A percentile compares a stretch with the other conserved stretches of the same genome.
These are phyloP conservation scores for Coregonus sp. DNA, from an alignment of 2,797 vertebrate species.

Conservation along the genomic window DNA sequence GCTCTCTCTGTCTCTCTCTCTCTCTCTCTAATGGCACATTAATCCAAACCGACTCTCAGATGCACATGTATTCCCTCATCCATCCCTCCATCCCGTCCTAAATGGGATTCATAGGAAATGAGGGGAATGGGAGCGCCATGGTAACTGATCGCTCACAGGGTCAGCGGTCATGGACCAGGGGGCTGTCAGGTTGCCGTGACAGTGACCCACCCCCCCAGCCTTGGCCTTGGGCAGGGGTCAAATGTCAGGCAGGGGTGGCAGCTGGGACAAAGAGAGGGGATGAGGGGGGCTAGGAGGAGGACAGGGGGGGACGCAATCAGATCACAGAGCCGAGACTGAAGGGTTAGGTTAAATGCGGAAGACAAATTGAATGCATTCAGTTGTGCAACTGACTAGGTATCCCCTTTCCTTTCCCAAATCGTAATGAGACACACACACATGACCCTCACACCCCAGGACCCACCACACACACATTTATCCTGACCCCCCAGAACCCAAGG, in stretches of 20 bases:
- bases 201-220: not conserved
- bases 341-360: too few relatives aligned
- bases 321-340: not conserved
- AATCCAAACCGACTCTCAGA: not conserved
- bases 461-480: not conserved
- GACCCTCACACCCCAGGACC: too few relatives aligned
- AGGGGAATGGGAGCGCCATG: not conserved
- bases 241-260: not conserved
- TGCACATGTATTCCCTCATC: not conserved
- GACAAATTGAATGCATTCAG: too few relatives aligned
- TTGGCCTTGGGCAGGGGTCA: constrained; percentile 2
- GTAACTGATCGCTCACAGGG: not conserved
- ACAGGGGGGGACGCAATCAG: not conserved
- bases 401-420: not conserved
- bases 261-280: not conserved
- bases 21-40: not conserved
- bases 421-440: constrained; percentile 15
- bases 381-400: too few relatives aligned
- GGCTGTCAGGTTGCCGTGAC: not conserved
- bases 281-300: not conserved
- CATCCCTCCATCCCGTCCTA: not conserved
- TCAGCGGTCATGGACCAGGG: not conserved
- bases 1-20: too few relatives aligned
- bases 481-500: not conserved
- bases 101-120: not conserved